Conservation (phyloP, 2,797 vertebrate genomes). For the Eulemur coronatus region DNA sequence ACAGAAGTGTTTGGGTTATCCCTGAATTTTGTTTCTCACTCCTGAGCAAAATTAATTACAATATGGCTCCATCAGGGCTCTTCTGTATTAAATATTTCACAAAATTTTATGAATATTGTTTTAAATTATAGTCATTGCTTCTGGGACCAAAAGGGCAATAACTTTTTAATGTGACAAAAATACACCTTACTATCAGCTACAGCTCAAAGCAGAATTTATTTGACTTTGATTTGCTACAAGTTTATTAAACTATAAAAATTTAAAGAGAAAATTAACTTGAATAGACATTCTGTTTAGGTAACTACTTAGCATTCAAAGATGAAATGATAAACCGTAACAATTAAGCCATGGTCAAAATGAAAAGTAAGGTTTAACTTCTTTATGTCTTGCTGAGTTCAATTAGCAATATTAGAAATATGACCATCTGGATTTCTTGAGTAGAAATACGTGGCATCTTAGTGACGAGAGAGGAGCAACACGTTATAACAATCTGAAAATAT, state of each 20-base stretch:
- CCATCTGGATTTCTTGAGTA: not conserved
- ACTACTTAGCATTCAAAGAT: slow-evolving; percentile 38
- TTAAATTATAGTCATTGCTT: slow-evolving; percentile 49
- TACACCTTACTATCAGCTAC: not conserved
- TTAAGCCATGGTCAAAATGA: not conserved
- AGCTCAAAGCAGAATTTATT: not conserved
- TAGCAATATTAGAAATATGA: not conserved
- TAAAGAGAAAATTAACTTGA: slow-evolving; percentile 24
- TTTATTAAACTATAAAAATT: slow-evolving; percentile 44
- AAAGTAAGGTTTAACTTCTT: slow-evolving; percentile 6
- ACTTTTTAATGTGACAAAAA: not conserved
- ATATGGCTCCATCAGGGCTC: slow-evolving; percentile 38
- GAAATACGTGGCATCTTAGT: not conserved
- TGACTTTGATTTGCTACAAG: slow-evolving; percentile 28
- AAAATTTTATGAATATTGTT: slow-evolving; percentile 44
- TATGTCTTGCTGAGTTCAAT: not conserved
- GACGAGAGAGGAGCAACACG: not conserved
- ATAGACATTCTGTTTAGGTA: not conserved
- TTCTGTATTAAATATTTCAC: slow-evolving; percentile 40
- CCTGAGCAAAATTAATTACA: slow-evolving; percentile 70
- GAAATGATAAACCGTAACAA: slow-evolving; percentile 21
- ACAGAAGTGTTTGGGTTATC: slow-evolving; percentile 60
- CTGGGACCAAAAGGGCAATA: slow-evolving; percentile 41
- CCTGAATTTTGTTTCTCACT: slow-evolving; percentile 73
- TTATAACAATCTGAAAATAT: not conserved